phyloP scores from a whole-genome alignment of 1,140 invertebrate species.

The Coboldia fuscipes region DNA sequence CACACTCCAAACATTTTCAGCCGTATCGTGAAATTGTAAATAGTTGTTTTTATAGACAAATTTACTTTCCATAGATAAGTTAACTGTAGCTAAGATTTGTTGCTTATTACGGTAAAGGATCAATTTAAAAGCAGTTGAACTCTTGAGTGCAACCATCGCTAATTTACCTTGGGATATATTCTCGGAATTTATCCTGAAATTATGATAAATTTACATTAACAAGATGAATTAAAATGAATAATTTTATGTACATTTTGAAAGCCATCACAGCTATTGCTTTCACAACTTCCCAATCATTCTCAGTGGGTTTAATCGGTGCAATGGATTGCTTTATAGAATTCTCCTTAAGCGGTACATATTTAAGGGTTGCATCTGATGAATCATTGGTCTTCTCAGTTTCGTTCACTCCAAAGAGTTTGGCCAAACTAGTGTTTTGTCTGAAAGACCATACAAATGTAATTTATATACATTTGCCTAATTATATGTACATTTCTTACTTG shows the following conservation, averaged over 20 bases:
- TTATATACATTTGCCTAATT: not conserved
- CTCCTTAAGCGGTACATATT: not conserved
- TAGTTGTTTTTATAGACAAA: conserved; percentile 7
- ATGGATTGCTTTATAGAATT: not conserved
- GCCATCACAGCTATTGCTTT: conserved; percentile 11
- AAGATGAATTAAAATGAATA: not conserved
- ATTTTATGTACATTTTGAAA: conserved; percentile 4
- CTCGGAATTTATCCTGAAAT: conserved; percentile 1
- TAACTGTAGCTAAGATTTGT: conserved; percentile 4
- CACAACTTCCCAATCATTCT: conserved; percentile 7
- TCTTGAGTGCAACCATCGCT: conserved; percentile 11
- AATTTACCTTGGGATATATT: conserved; percentile 7
- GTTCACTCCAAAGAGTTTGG: not conserved
- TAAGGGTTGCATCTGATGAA: not conserved
- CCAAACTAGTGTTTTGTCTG: not conserved
- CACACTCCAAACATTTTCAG: conserved; percentile 11
- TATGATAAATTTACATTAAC: not conserved
- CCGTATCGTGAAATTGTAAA: conserved; percentile 13
- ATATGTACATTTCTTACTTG: not conserved
- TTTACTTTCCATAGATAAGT: not conserved
- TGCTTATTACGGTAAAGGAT: conserved; percentile 10
- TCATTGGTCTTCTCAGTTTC: not conserved
- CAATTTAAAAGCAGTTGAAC: conserved; percentile 5
- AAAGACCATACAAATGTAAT: not conserved
- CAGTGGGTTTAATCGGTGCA: not conserved